These are phyloP conservation scores for Pandemis cinnamomeana DNA, from an alignment of 2,888 invertebrate genomes.

Conservation along the genomic window DNA sequence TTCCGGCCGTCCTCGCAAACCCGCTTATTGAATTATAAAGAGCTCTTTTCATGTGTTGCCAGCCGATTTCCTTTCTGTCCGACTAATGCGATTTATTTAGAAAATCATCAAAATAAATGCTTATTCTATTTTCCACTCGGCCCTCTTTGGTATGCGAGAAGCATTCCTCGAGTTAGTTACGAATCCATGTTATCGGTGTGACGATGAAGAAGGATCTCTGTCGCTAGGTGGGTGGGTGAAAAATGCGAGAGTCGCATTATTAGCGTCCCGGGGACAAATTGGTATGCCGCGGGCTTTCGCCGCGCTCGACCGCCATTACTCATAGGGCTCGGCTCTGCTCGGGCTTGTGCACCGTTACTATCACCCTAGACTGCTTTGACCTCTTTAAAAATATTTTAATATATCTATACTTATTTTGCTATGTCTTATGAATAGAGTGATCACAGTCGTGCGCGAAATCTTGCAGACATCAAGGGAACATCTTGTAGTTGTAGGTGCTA, in stretches of 20 bases:
- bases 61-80: slow-evolving; percentile 45
- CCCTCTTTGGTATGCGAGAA: slow-evolving; percentile 27
- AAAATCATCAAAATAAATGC: slow-evolving; percentile 22
- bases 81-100: slow-evolving; percentile 41
- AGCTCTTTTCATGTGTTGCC: slow-evolving; percentile 53
- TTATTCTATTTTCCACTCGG: slow-evolving; percentile 23
- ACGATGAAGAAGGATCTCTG: slow-evolving; percentile 68
- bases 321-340: slow-evolving; percentile 64
- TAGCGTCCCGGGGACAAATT: slow-evolving; percentile 77
- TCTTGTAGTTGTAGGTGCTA: background rate
- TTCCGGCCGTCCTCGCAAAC: slow-evolving; percentile 56
- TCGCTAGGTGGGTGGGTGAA: slow-evolving; percentile 67
- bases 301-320: slow-evolving; percentile 76
- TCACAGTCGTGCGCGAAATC: background rate
- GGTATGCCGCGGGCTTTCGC: slow-evolving; percentile 73
- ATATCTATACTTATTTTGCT: background rate
- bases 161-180: slow-evolving; percentile 35
- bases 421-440: background rate
- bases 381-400: slow-evolving; percentile 3
- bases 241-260: slow-evolving; percentile 77
- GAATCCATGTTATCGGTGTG: slow-evolving; percentile 46
- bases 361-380: slow-evolving; percentile 1
- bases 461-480: background rate
- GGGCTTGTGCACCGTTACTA: slow-evolving; percentile 14
- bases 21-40: slow-evolving; percentile 74